phyloP scores from a whole-genome alignment of 1,140 invertebrate species.

The Branchinecta lynchi region DNA sequence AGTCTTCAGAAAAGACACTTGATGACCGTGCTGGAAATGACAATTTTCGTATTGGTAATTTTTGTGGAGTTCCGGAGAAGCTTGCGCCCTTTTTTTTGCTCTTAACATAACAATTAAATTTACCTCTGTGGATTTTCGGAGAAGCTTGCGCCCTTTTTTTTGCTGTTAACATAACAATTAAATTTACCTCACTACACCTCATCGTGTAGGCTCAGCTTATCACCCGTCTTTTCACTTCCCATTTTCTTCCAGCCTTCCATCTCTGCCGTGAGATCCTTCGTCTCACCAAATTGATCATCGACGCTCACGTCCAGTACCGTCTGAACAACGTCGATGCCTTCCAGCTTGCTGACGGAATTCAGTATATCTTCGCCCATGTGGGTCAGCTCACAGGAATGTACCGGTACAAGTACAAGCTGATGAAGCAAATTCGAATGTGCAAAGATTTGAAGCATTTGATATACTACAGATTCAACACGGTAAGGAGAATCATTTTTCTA shows the following conservation, averaged over 20 bases:
- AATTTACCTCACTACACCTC: too few species aligned
- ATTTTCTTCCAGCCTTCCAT: slow-evolving; percentile 66
- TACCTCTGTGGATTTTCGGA: too few species aligned
- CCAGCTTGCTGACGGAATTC: slow-evolving; percentile 93
- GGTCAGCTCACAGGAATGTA: slow-evolving; percentile 99
- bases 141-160: too few species aligned
- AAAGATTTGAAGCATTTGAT: slow-evolving; percentile 99
- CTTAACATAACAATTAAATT: too few species aligned
- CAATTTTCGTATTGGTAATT: too few species aligned
- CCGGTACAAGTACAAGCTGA: slow-evolving; percentile 97
- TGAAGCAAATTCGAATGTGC: slow-evolving; percentile 99
- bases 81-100: too few species aligned
- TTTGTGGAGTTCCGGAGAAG: too few species aligned
- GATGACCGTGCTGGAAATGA: too few species aligned
- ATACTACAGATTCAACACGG: slow-evolving; percentile 98
- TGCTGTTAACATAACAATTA: too few species aligned
- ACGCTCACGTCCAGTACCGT: slow-evolving; percentile 97
- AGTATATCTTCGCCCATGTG: slow-evolving; percentile 98
- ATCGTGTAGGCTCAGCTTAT: too few species aligned
- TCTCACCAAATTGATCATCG: slow-evolving; percentile 93
- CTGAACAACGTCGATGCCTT: slow-evolving; percentile 99
- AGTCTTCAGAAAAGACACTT: too few species aligned
- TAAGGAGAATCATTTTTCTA: slow-evolving; percentile 33
- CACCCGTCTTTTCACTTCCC: too few species aligned
- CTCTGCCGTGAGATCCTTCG: slow-evolving; percentile 95